Conservation (phyloP, 1,140 invertebrate genomes). For the Neotoxoptera formosana region DNA sequence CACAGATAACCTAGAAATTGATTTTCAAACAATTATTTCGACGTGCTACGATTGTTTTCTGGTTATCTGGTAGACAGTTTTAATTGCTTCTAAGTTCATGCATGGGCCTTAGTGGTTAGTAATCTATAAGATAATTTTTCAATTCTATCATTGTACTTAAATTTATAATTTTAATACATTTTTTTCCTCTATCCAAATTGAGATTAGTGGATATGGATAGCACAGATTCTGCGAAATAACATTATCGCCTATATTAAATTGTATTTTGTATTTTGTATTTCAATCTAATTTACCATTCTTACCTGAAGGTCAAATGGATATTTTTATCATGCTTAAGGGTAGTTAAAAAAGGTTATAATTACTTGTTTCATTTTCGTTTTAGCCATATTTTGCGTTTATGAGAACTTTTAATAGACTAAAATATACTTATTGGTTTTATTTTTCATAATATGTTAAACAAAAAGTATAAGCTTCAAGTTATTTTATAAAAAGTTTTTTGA, state of each 20-base stretch:
- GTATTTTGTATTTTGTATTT: not conserved
- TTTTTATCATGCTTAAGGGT: not conserved
- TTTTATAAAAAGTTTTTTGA: not conserved
- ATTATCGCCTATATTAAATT: not conserved
- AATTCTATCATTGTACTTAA: not conserved
- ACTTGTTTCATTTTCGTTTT: not conserved
- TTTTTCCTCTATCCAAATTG: not conserved
- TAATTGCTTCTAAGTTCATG: not conserved
- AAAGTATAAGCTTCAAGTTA: not conserved
- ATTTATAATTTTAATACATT: not conserved
- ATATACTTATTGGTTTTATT: not conserved
- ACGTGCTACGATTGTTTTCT: too few relatives aligned
- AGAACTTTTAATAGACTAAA: not conserved
- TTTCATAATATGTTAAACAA: not conserved
- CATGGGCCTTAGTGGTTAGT: not conserved
- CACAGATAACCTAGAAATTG: too few relatives aligned
- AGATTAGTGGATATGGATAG: not conserved
- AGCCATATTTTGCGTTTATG: not conserved
- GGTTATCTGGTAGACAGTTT: not conserved
- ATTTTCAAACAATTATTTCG: too few relatives aligned
- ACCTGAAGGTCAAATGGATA: not conserved
- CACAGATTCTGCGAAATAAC: not conserved
- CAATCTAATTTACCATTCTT: not conserved
- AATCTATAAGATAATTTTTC: too few relatives aligned
- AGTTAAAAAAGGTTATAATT: not conserved